Conservation (phyloP, 2,888 invertebrate species). For the Gibbula magus region DNA sequence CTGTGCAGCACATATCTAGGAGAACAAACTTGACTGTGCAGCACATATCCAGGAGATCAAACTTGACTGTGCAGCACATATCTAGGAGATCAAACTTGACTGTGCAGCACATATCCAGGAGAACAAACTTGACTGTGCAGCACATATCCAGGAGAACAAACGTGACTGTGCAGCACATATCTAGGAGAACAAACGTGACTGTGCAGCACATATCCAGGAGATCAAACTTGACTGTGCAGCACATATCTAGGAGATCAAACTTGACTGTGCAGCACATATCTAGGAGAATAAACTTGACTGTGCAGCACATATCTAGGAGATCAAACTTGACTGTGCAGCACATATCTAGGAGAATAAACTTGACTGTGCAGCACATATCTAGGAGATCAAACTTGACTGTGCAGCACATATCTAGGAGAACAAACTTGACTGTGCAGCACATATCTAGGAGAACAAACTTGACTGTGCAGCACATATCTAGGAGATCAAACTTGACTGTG, state of each 20-base stretch:
- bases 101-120: too few relatives aligned
- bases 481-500: constrained; percentile 14
- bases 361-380: constrained; percentile 20
- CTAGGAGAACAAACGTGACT: too few relatives aligned
- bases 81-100: constrained; percentile 21
- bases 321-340: too few relatives aligned
- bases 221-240: constrained; percentile 16
- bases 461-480: constrained; percentile 28
- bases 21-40: constrained; percentile 16
- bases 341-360: constrained; percentile 23
- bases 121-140: too few relatives aligned
- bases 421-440: constrained; percentile 9
- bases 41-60: too few relatives aligned
- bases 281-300: constrained; percentile 10
- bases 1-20: constrained; percentile 26
- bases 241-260: too few relatives aligned
- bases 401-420: constrained; percentile 27
- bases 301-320: too few relatives aligned
- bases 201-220: constrained; percentile 27
- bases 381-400: too few relatives aligned
- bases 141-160: constrained; percentile 25
- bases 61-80: constrained; percentile 26
- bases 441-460: too few relatives aligned
- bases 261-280: constrained; percentile 29
- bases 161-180: constrained; percentile 15